These are phyloP conservation scores for Craniophora ligustri DNA, from an alignment of 2,888 invertebrate genomes.

Conservation along the genomic window DNA sequence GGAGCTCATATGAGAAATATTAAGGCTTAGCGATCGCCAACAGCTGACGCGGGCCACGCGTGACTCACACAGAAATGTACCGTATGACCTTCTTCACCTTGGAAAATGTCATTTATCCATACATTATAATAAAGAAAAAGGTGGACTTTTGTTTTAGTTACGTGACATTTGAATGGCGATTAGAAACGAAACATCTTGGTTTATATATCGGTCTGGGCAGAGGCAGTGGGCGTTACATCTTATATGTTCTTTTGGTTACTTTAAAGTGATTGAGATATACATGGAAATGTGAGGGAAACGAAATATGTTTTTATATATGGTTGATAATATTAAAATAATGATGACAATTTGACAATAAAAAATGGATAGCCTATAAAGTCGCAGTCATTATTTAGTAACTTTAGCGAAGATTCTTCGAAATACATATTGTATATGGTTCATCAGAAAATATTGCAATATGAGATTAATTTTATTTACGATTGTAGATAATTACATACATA, in stretches of 20 bases:
- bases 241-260: too few relatives aligned
- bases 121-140: slow-evolving; percentile 42
- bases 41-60: slow-evolving; percentile 79
- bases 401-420: background rate
- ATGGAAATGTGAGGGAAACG: too few relatives aligned
- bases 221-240: too few relatives aligned
- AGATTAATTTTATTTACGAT: background rate
- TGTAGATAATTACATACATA: background rate
- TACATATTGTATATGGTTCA: background rate
- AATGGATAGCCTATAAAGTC: slow-evolving; percentile 7
- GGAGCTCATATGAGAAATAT: slow-evolving; percentile 80
- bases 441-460: background rate
- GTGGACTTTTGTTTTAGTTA: slow-evolving; percentile 21
- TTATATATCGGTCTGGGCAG: too few relatives aligned
- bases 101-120: slow-evolving; percentile 59
- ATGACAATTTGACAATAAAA: slow-evolving; percentile 9
- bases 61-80: slow-evolving; percentile 71
- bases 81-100: slow-evolving; percentile 68
- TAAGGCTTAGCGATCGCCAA: slow-evolving; percentile 80
- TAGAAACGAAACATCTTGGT: background rate
- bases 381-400: background rate
- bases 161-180: background rate
- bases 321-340: background rate
- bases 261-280: background rate
- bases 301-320: background rate